Conservation (phyloP, 2,113 vertebrate species). For the Paramisgurnus dabryanus region DNA sequence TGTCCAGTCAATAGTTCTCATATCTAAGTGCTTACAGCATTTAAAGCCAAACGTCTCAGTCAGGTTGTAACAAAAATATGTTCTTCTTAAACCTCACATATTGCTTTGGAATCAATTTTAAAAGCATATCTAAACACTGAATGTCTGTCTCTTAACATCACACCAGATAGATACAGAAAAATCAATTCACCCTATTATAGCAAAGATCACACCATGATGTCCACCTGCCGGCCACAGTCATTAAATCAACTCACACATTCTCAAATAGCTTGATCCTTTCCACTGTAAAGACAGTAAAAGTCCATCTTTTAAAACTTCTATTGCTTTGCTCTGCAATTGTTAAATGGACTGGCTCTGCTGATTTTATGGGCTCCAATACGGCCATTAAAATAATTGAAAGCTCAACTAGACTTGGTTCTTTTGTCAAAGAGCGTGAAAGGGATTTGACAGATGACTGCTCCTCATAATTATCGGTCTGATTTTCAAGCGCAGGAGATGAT, state of each 20-base stretch:
- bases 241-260: constrained; percentile 6
- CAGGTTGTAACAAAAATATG: not conserved
- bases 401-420: constrained; percentile 47
- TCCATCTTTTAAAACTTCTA: constrained; percentile 47
- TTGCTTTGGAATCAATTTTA: not conserved
- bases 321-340: constrained; percentile 49
- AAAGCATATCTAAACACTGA: constrained; percentile 4
- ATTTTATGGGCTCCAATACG: constrained; percentile 52
- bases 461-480: constrained; percentile 53
- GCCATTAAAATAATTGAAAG: constrained; percentile 60
- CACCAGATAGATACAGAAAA: not conserved
- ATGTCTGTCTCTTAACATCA: not conserved
- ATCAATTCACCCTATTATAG: not conserved
- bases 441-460: constrained; percentile 56
- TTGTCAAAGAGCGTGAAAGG: constrained; percentile 48
- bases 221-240: not conserved
- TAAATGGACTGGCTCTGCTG: constrained; percentile 56
- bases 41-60: not conserved
- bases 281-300: constrained; percentile 1
- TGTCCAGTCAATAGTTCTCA: too few relatives aligned
- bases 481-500: constrained; percentile 33
- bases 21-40: not conserved
- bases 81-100: not conserved
- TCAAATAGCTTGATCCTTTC: not conserved
- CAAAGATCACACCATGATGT: not conserved